Conservation (phyloP, 2,797 vertebrate genomes). For the Clamator glandarius region DNA sequence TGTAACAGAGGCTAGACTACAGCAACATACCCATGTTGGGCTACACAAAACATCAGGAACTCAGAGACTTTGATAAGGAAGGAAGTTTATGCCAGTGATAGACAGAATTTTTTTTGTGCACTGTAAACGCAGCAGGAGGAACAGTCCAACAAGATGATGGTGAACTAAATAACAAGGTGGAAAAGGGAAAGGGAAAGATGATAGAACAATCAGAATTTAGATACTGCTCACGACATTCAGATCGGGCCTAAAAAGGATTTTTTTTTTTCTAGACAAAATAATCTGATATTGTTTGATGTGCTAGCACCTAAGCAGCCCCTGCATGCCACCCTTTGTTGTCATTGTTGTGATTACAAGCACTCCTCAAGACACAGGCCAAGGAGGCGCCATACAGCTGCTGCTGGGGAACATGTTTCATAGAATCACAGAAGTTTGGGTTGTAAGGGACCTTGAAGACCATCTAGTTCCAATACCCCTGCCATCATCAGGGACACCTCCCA, state of each 20-base stretch:
- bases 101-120: fast-evolving
- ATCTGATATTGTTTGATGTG: not conserved
- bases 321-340: not conserved
- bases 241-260: not conserved
- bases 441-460: no score
- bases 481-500: no score
- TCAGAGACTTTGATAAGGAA: not conserved
- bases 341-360: fast-evolving
- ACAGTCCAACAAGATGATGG: not conserved
- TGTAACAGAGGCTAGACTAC: not conserved
- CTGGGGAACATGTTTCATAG: no score
- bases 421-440: no score
- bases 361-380: fast-evolving
- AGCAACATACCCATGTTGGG: not conserved
- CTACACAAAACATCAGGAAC: not conserved
- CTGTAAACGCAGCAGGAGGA: not conserved
- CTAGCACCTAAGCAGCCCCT: not conserved
- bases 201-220: not conserved
- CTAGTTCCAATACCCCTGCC: no score
- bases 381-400: not conserved
- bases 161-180: not conserved
- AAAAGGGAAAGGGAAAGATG: not conserved
- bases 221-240: not conserved
- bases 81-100: not conserved
- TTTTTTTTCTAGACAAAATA: not conserved